Evolutionary conservation across 1,140 invertebrate genomes (phyloP).

Genomic region (Parasteatoda tepidariorum): DNA sequence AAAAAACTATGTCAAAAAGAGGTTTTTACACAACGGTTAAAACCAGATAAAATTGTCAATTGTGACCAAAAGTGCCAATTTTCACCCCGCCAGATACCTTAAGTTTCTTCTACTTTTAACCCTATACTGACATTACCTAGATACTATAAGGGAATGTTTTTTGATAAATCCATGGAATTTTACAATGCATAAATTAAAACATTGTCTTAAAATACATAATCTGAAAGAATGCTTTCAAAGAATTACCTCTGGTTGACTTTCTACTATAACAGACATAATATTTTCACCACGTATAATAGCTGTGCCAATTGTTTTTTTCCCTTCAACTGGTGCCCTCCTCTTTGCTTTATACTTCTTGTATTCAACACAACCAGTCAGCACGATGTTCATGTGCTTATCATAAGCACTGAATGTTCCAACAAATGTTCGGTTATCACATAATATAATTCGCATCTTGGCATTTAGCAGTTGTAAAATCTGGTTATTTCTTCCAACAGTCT

Average conservation of each 20-base stretch:
- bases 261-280: conserved; percentile 21
- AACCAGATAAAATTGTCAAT: too few relatives aligned
- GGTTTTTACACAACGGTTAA: too few relatives aligned
- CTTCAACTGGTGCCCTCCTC: background rate
- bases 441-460: conserved; percentile 15
- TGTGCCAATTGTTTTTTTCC: background rate
- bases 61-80: too few relatives aligned
- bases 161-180: too few relatives aligned
- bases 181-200: too few relatives aligned
- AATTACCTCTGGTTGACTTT: background rate
- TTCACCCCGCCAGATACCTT: too few relatives aligned
- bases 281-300: conserved; percentile 31
- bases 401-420: conserved; percentile 9
- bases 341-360: conserved; percentile 32
- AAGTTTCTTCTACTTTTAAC: too few relatives aligned
- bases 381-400: conserved; percentile 37
- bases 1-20: too few relatives aligned
- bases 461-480: background rate
- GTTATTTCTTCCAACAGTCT: conserved; percentile 11
- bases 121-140: too few relatives aligned
- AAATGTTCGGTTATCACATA: conserved; percentile 25
- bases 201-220: too few relatives aligned
- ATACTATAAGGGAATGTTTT: too few relatives aligned
- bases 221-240: too few relatives aligned
- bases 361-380: conserved; percentile 19